A percentile compares a stretch with the other conserved stretches of the same genome.
Conservation (phyloP, 2,888 invertebrate species). For the Myathropa florea region DNA sequence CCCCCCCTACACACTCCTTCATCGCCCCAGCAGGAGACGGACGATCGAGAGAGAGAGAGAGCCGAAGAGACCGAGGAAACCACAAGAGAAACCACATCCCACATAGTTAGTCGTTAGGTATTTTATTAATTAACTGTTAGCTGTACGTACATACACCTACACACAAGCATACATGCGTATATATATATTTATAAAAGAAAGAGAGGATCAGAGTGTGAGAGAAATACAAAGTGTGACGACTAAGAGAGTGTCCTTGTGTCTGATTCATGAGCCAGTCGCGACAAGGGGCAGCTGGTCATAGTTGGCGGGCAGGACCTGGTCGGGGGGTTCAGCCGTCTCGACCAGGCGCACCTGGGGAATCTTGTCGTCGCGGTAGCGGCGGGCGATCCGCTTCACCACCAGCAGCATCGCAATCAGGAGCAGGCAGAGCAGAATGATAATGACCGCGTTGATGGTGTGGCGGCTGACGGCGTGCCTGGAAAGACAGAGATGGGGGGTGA, state of each 20-base stretch:
- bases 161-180: not conserved
- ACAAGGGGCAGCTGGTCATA: slow-evolving; percentile 52
- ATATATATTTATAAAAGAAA: slow-evolving; percentile 40
- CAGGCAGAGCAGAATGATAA: slow-evolving; percentile 73
- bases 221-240: slow-evolving; percentile 49
- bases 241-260: not conserved
- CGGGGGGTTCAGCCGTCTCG: slow-evolving; percentile 76
- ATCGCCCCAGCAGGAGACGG: not conserved
- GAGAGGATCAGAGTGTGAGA: slow-evolving; percentile 24
- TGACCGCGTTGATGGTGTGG: slow-evolving; percentile 73
- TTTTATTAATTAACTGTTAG: slow-evolving; percentile 47
- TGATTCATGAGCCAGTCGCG: not conserved
- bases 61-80: not conserved
- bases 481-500: not conserved
- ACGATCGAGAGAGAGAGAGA: not conserved
- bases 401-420: slow-evolving; percentile 73
- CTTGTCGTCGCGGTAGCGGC: slow-evolving; percentile 73
- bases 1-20: not conserved
- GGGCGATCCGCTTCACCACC: slow-evolving; percentile 73
- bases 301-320: slow-evolving; percentile 2
- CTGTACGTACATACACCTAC: slow-evolving; percentile 9
- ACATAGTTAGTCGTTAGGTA: slow-evolving; percentile 58
- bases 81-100: slow-evolving; percentile 33
- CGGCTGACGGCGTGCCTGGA: slow-evolving; percentile 70
- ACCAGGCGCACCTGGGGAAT: slow-evolving; percentile 75